phyloP scores from a whole-genome alignment of 1,140 invertebrate genomes.

The Drosophila fuyamai region DNA sequence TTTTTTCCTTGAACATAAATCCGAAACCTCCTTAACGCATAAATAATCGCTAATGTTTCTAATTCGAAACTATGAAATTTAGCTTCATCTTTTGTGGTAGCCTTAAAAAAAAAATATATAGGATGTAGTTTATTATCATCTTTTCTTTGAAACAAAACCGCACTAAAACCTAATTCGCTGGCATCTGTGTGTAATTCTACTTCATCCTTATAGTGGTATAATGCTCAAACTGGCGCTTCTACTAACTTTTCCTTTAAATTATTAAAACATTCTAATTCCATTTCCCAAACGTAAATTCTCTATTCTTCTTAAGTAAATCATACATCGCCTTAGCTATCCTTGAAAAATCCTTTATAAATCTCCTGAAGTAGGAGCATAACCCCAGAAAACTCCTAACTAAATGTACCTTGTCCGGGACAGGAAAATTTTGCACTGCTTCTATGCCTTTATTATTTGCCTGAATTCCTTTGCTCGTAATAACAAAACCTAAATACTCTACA shows the following conservation, averaged over 20 bases:
- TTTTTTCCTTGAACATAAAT: neutral
- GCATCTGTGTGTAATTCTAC: no score
- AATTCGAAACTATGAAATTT: neutral
- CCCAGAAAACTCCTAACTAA: constrained; percentile 38
- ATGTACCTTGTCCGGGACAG: neutral
- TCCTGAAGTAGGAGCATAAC: constrained; percentile 43
- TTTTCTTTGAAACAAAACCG: constrained; percentile 3
- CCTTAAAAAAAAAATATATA: neutral
- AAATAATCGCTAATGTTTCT: neutral
- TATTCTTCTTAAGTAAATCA: constrained; percentile 60
- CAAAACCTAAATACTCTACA: constrained; percentile 1
- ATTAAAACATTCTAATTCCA: constrained; percentile 52
- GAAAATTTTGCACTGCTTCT: neutral
- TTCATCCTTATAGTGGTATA: constrained; percentile 34
- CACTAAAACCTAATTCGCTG: no score
- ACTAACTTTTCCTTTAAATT: constrained; percentile 46
- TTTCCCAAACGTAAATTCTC: constrained; percentile 45
- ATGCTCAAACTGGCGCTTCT: constrained; percentile 51
- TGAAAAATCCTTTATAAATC: no score
- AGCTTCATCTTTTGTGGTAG: constrained; percentile 2
- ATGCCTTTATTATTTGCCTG: neutral
- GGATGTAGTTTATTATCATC: neutral
- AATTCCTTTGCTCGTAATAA: neutral
- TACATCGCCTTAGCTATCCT: constrained; percentile 56
- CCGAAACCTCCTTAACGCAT: neutral